Percentiles rank a stretch among this genome's conserved stretches.
phyloP scores from a whole-genome alignment of 2,888 invertebrate genomes.

The Epinotia brunnichana region DNA sequence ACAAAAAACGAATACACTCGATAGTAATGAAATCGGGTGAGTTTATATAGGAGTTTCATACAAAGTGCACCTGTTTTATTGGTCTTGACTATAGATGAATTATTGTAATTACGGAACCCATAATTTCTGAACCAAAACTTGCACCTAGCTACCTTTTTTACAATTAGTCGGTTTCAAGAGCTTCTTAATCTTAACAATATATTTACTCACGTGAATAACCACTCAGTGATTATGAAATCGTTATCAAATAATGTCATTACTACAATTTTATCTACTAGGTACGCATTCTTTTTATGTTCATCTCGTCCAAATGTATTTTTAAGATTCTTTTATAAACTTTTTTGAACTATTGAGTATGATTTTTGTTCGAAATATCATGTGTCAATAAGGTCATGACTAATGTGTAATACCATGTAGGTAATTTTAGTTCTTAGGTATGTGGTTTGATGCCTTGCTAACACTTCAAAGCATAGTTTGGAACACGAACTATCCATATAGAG shows the following conservation, averaged over 20 bases:
- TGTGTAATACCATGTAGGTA: too few species aligned
- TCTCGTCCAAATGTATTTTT: background rate
- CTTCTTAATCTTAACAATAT: conserved; percentile 7
- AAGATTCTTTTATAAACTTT: background rate
- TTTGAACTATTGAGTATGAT: too few species aligned
- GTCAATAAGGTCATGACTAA: too few species aligned
- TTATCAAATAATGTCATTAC: conserved; percentile 37
- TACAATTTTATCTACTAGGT: conserved; percentile 32
- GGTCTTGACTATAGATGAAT: too few species aligned
- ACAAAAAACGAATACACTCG: too few species aligned
- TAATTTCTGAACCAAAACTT: background rate
- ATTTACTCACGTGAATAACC: conserved; percentile 31
- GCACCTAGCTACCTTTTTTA: background rate
- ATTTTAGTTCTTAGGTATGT: too few species aligned
- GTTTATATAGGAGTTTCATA: too few species aligned
- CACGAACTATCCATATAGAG: background rate
- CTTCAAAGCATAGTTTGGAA: background rate
- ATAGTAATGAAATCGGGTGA: too few species aligned
- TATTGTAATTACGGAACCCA: background rate
- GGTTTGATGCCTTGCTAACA: too few species aligned
- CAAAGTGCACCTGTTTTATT: too few species aligned
- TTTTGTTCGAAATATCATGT: too few species aligned
- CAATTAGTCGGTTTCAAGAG: background rate
- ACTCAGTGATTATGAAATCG: conserved; percentile 33
- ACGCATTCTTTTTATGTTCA: conserved; percentile 14